Evolutionary conservation across 2,888 invertebrate genomes (phyloP), one percentile per base, ranked within the genome.

Genomic region (Thereva unica): DNA sequence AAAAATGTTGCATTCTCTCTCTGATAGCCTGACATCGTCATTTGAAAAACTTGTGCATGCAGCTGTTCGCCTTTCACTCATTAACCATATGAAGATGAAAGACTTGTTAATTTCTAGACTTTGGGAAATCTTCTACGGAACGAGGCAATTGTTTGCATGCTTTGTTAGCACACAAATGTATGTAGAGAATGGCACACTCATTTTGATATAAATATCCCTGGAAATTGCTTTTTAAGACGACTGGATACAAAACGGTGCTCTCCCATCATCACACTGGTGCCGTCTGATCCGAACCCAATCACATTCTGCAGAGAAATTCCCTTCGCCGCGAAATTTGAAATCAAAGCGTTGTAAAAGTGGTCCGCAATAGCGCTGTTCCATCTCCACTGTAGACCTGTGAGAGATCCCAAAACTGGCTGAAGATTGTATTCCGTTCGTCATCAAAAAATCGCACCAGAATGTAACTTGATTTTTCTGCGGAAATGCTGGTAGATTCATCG

Each of bases 101-200:
- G n/a, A n/a, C n/a, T n/a, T n/a, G n/a, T n/a, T n/a, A n/a, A n/a
- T n/a, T n/a, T n/a, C n/a, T n/a, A n/a, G n/a, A n/a, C n/a, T n/a
- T n/a, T n/a, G n/a, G n/a, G n/a, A n/a, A 70, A 53, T 74, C 72
- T 72, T 77, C 76, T 65, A 72, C 73, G 10, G 68, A 47, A 40
- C 71, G 35, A 4, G 76, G 76, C 5, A 76, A 59, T 44, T 57
- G 44, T 68, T 76, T 74, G 65, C 74, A 76, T 4, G 75, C 75
- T 59, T 74, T 71, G 65, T 72, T 74, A 37, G 74, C 75, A 56
- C 76, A 76, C 9, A 77, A 64, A n/a, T n/a, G n/a, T n/a, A 69
- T 76, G 75, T 57, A 74, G 41, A 0, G 75, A 75, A 68, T 78
- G 76, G 52, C 76, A 77, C 12, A 75, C 59, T 47, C 75, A 78